phyloP scores from a whole-genome alignment of 2,888 invertebrate genomes.

The Tetropium fuscum region DNA sequence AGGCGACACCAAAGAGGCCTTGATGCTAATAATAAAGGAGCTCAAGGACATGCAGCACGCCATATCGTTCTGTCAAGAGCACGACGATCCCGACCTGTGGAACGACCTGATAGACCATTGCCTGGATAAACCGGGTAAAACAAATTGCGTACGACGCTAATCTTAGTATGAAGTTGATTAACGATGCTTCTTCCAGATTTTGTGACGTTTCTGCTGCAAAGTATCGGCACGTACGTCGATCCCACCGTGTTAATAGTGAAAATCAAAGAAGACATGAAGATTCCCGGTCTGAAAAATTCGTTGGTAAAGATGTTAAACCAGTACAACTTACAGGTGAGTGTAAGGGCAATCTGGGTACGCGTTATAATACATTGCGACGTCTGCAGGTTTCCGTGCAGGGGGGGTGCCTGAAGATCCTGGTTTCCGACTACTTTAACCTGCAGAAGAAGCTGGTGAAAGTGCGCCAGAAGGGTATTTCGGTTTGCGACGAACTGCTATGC shows the following conservation, averaged over 20 bases:
- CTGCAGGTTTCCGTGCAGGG: conserved; percentile 85
- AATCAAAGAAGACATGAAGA: conserved; percentile 86
- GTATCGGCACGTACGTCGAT: conserved; percentile 88
- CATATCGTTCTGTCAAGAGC: conserved; percentile 96
- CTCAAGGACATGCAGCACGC: conserved; percentile 93
- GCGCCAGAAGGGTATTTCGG: conserved; percentile 83
- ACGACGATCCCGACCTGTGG: conserved; percentile 95
- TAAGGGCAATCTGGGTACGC: too few relatives aligned
- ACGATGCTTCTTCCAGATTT: conserved; percentile 69
- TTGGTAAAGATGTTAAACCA: conserved; percentile 96
- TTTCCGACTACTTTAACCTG: conserved; percentile 89
- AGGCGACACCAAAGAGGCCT: conserved; percentile 74
- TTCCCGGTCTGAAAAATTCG: conserved; percentile 90
- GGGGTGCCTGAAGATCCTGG: conserved; percentile 90
- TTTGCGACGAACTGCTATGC: conserved; percentile 82
- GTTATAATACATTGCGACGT: too few relatives aligned
- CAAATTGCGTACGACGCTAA: too few relatives aligned
- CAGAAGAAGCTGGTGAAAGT: conserved; percentile 83
- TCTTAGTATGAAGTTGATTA: too few relatives aligned
- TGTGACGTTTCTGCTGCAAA: conserved; percentile 77
- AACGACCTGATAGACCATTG: conserved; percentile 89
- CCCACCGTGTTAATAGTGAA: conserved; percentile 85
- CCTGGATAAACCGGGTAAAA: conserved; percentile 83
- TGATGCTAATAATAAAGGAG: conserved; percentile 87
- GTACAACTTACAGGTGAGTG: conserved; percentile 85